These are phyloP conservation scores for Myotis planiceps DNA, from an alignment of 2,797 vertebrate species.

Conservation along the genomic window DNA sequence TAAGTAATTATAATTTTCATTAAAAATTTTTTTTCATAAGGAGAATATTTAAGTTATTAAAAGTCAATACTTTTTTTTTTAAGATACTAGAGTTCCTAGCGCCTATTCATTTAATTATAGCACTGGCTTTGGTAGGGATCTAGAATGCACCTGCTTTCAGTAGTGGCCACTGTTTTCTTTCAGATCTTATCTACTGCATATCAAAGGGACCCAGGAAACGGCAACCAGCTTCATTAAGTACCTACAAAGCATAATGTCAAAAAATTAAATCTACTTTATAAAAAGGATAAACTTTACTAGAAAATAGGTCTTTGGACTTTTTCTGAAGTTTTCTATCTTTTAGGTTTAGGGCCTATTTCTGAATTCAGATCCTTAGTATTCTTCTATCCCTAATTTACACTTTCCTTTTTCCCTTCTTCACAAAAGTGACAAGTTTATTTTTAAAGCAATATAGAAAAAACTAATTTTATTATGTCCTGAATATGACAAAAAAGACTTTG, in stretches of 20 bases:
- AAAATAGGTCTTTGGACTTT: neutral
- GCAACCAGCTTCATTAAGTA: neutral
- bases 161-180: neutral
- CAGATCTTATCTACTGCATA: neutral
- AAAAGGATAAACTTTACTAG: neutral
- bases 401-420: conserved; percentile 36
- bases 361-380: conserved; percentile 19
- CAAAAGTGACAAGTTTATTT: conserved; percentile 43
- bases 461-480: neutral
- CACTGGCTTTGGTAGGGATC: neutral
- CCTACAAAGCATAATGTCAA: neutral
- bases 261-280: neutral
- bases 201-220: neutral
- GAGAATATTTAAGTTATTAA: conserved; percentile 13
- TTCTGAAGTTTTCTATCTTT: conserved; percentile 10
- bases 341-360: conserved; percentile 15
- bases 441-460: conserved; percentile 27
- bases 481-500: neutral
- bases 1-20: conserved; percentile 17
- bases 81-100: neutral
- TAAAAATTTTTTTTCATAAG: neutral
- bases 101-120: neutral
- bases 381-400: neutral
- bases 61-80: neutral
- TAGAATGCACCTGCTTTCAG: neutral